A percentile compares a stretch with the other conserved stretches of the same genome.
Conservation (phyloP, 2,888 invertebrate genomes). For the Chrysotoxum bicinctum region DNA sequence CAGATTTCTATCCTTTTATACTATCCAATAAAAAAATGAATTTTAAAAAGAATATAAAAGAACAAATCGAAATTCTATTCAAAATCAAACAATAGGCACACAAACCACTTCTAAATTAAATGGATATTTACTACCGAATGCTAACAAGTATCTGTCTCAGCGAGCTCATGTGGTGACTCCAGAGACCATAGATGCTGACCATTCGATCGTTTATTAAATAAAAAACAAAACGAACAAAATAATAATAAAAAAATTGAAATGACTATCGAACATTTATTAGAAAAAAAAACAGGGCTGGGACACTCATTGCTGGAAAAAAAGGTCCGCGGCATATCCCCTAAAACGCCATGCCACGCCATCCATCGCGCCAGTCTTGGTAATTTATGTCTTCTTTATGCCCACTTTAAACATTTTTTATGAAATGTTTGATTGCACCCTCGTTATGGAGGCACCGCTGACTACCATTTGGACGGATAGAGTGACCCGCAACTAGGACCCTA, state of each 20-base stretch:
- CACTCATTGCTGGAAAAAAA: conserved; percentile 58
- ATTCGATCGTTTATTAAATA: conserved; percentile 53
- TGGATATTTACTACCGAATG: conserved; percentile 68
- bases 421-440: conserved; percentile 73
- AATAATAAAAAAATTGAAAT: conserved; percentile 15
- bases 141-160: conserved; percentile 65
- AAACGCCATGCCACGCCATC: conserved; percentile 52
- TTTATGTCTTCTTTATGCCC: conserved; percentile 72
- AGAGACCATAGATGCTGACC: conserved; percentile 47
- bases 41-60: conserved; percentile 24
- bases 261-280: conserved; percentile 50
- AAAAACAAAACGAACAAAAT: conserved; percentile 31
- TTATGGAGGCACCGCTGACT: conserved; percentile 52
- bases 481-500: conserved; percentile 63
- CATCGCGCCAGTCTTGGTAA: conserved; percentile 41
- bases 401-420: conserved; percentile 61
- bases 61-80: conserved; percentile 32
- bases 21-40: conserved; percentile 6
- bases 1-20: conserved; percentile 8
- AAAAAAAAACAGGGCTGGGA: conserved; percentile 22
- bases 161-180: conserved; percentile 50
- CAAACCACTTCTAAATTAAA: conserved; percentile 43
- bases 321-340: conserved; percentile 41
- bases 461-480: conserved; percentile 4
- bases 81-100: conserved; percentile 36